A percentile compares a stretch with the other conserved stretches of the same genome.
phyloP scores from a whole-genome alignment of 2,113 vertebrate species.

The Hoplias malabaricus region DNA sequence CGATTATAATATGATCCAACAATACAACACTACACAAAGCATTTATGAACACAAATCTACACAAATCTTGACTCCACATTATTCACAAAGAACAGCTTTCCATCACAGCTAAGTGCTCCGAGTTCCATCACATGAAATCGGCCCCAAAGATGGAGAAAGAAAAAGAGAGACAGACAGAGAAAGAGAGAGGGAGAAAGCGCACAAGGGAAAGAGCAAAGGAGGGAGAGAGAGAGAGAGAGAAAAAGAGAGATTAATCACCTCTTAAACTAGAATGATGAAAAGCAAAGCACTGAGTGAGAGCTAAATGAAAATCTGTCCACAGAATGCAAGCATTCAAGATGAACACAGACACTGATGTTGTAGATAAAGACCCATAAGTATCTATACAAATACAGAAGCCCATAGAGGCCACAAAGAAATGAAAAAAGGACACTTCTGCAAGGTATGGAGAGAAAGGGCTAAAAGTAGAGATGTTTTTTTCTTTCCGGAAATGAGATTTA shows the following conservation, averaged over 20 bases:
- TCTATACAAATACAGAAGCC: background rate
- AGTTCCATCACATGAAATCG: background rate
- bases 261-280: constrained; percentile 1
- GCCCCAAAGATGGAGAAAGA: background rate
- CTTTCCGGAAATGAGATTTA: constrained; percentile 36
- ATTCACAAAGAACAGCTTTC: constrained; percentile 2
- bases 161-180: background rate
- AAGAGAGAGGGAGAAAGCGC: background rate
- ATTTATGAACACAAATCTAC: background rate
- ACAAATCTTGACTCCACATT: background rate
- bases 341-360: background rate
- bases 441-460: background rate
- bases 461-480: background rate
- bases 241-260: background rate
- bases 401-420: background rate
- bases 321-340: background rate
- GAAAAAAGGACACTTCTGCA: background rate
- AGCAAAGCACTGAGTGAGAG: background rate
- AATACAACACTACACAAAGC: background rate
- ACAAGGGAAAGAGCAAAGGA: background rate
- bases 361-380: background rate
- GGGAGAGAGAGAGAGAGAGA: background rate
- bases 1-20: no score
- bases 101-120: background rate
- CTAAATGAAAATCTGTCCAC: background rate